Percentiles rank a stretch among this genome's conserved stretches.
Conservation (phyloP, 2,888 invertebrate genomes). For the Sinelater perroti region DNA sequence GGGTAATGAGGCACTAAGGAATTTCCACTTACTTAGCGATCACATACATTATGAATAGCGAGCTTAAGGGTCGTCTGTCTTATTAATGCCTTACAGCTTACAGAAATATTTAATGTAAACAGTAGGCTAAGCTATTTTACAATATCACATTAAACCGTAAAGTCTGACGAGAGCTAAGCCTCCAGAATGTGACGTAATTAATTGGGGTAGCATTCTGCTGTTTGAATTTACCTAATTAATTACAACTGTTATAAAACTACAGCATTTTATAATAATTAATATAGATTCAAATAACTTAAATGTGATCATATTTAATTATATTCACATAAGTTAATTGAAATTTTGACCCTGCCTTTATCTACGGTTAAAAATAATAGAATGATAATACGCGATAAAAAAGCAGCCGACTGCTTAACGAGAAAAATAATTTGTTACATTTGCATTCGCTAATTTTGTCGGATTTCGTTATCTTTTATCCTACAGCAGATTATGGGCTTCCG, state of each 20-base stretch:
- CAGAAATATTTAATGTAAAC: constrained; percentile 6
- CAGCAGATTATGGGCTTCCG: no score
- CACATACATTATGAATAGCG: constrained; percentile 11
- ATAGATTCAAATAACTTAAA: no score
- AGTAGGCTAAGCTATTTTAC: constrained; percentile 1
- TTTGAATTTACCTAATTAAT: no score
- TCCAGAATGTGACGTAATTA: no score
- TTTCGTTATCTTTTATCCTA: no score
- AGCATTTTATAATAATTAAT: no score
- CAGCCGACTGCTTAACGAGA: not conserved
- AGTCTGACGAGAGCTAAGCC: no score
- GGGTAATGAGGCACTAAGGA: constrained; percentile 9
- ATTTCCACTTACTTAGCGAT: constrained; percentile 15
- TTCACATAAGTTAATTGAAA: no score
- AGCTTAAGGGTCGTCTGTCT: constrained; percentile 10
- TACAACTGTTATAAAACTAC: no score
- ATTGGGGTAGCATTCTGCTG: no score
- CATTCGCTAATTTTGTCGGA: not conserved
- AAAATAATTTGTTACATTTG: not conserved
- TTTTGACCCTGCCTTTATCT: no score
- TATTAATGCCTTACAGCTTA: constrained; percentile 2
- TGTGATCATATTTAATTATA: no score
- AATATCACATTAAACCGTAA: not conserved
- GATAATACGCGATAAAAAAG: not conserved
- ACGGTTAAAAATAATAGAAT: not conserved